Evolutionary conservation across 2,797 vertebrate genomes (phyloP), one percentile per base, ranked within the genome.

Genomic region (Leptoclinus maculatus): DNA sequence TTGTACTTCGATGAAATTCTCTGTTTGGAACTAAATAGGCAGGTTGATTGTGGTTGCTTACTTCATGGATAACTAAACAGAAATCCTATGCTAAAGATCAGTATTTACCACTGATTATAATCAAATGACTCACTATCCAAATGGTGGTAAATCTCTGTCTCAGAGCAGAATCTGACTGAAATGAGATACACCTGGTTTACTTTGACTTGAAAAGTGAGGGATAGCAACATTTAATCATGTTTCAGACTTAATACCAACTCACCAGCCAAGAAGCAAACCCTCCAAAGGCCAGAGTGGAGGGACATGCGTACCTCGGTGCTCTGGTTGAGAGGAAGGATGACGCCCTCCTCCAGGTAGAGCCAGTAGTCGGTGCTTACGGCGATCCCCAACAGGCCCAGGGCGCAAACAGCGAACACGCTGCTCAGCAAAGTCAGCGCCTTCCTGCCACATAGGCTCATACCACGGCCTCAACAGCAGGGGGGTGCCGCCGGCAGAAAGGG

Each of bases 281-380:
- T 95, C 98, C 98, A 99, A 62, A 99, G 97, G 51, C 97, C 98
- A 0, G 97, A 98, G 93, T 98, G 98, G 76, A 99, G 96, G 0
- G 97, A 97, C 94, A 97, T 96, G 84, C 96, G 97, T 91, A 97
- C 92, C 91, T 99, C 97, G 0, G 90, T 93, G 66, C 95, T 97
- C 95, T 99, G 97, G 95, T 99, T 99, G 29, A 97, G 96, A 21
- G 97, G 97, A 32, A 97, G 94, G 83, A 98, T 94, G 85, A 97
- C 94, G 1, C 97, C 97, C 64, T 98, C 98, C 83, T 99, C 98
- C 94, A 99, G 93, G 95, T 98, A 98, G 54, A 99, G 96, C 98
- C 98, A 99, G 93, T 99, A 98, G 94, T 99, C 98, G 0, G 98
- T 99, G 96, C 97, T 98, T 73, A 99, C 97, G 0, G 98, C 97